Evolutionary conservation across 23 tunicate species (phyloP).

Genomic region (Phallusia fumigata): DNA sequence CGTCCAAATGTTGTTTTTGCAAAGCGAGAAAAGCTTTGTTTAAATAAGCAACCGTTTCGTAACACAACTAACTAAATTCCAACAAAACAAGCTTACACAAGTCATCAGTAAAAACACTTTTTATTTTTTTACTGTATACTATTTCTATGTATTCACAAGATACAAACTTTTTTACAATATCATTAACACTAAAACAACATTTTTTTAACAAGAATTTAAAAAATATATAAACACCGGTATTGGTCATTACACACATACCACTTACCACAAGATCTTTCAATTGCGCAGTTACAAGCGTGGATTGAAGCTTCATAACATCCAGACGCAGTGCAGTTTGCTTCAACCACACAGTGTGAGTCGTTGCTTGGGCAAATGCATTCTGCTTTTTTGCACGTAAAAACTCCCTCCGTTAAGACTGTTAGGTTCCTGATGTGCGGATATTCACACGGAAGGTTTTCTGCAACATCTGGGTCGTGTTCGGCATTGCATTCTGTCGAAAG

Average conservation of each 20-base stretch:
- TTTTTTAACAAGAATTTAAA: no score
- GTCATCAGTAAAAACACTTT: no score
- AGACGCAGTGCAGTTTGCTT: neutral
- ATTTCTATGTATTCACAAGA: no score
- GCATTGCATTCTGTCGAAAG: slow-evolving; percentile 20
- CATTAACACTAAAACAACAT: no score
- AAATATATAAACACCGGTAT: no score
- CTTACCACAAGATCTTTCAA: slow-evolving; percentile 12
- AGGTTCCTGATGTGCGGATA: neutral
- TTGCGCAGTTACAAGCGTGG: slow-evolving; percentile 8
- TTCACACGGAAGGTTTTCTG: neutral
- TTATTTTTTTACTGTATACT: no score
- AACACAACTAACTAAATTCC: no score
- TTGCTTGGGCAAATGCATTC: slow-evolving; percentile 19
- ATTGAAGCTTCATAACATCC: neutral
- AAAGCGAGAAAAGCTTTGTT: no score
- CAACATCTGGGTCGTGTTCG: neutral
- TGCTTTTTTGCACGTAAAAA: neutral
- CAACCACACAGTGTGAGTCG: neutral
- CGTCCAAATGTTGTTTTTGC: no score
- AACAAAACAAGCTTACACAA: no score
- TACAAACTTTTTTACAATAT: no score
- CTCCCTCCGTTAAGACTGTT: neutral
- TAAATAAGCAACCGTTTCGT: no score
- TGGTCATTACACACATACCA: neutral